Evolutionary conservation across 2,113 vertebrate species (phyloP), one percentile per base, ranked within the genome.

Genomic region (Lepidothrix coronata): DNA sequence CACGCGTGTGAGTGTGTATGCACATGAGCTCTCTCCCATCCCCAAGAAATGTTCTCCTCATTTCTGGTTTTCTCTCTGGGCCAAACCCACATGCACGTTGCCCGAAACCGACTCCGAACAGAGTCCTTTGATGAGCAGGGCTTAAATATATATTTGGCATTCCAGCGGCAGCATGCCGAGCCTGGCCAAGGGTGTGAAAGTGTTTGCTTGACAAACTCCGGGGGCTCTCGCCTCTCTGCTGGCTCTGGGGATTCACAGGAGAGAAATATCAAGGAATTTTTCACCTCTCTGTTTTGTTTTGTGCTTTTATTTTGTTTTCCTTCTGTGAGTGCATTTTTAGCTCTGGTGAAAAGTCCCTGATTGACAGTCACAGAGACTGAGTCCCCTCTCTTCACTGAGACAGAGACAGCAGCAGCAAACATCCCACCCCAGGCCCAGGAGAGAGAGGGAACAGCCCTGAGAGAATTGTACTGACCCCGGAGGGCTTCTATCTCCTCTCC

Each of bases 251-350:
- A 97, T 97, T 96, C 28, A 4, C 94, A 94, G 95, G 91, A 94
- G 95, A 95, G 91, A 97, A 97, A 97, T 96, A 93, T 97, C 95
- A 97, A 96, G 97, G 96, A 97, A 97, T 97, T 97, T 97, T 97
- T 97, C 96, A 97, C 97, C 93, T 97, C 93, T 93, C 79, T 94
- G 97, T 97, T 97, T 97, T 96, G 93, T 94, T 97, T 97, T 97
- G 95, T 97, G 96, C 95, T 97, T 97, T 97, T 97, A 93, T 95
- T 97, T 97, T 96, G 95, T 95, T 96, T 95, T 97, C 93, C 92
- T 97, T 97, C 93, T 93, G 63, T 9, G 76, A 92, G 95, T 46
- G 90, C 93, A 95, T 97, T 97, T 97, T 96, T 95, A 97, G 96
- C 95, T 94, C 91, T 58, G 84, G 75, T 51, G 76, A 96, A 88